These are phyloP conservation scores for Drosophila sp. DNA, from an alignment of 1,140 invertebrate species.

Conservation along the genomic window DNA sequence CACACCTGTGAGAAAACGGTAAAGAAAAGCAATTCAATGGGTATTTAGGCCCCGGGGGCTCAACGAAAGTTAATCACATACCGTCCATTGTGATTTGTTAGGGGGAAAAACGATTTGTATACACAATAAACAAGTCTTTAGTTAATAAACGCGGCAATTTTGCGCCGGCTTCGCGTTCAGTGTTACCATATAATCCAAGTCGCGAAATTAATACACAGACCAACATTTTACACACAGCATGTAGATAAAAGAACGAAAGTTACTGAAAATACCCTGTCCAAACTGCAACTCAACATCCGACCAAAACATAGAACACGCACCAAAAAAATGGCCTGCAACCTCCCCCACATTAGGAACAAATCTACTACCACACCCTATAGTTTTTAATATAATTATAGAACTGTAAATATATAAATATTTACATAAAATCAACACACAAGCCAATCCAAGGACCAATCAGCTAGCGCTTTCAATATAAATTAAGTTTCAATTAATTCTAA, in stretches of 20 bases:
- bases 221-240: not conserved
- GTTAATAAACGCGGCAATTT: conserved; percentile 60
- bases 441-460: no score
- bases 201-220: not conserved
- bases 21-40: not conserved
- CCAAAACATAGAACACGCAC: no score
- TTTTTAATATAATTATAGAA: no score
- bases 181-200: not conserved
- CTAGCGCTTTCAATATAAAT: no score
- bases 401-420: no score
- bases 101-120: not conserved
- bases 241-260: not conserved
- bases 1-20: conserved; percentile 39
- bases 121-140: conserved; percentile 10
- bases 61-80: conserved; percentile 20
- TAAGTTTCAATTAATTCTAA: no score
- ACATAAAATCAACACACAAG: no score
- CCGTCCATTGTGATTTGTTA: conserved; percentile 56
- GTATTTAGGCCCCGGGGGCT: not conserved
- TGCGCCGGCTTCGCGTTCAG: conserved; percentile 4
- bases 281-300: no score
- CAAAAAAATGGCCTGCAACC: no score
- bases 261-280: no score
- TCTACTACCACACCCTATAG: no score
- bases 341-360: no score